A percentile compares a stretch with the other conserved stretches of the same genome.
These are phyloP conservation scores for Drosophila mojavensis DNA, from an alignment of 1,140 invertebrate species.

Conservation along the genomic window DNA sequence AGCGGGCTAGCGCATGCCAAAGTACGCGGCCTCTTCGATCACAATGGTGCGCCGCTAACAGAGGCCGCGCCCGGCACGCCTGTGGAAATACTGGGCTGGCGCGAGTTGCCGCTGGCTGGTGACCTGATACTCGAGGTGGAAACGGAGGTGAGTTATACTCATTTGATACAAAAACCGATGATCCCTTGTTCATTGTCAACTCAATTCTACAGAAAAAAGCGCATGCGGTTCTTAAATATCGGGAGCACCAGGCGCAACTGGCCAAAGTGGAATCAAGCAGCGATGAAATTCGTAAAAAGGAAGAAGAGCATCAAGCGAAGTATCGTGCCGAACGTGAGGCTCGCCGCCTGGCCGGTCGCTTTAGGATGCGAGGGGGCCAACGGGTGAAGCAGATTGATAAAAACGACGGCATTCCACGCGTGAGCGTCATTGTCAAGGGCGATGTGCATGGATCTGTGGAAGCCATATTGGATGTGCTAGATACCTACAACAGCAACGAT, in stretches of 20 bases:
- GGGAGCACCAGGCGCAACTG: conserved; percentile 86
- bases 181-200: too few species aligned
- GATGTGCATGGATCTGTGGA: conserved; percentile 97
- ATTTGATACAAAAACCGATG: too few species aligned
- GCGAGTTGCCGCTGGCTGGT: conserved; percentile 93
- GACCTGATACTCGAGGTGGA: conserved; percentile 94
- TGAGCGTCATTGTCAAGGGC: conserved; percentile 88
- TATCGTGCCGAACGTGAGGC: conserved; percentile 88
- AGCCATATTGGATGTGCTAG: conserved; percentile 95
- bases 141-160: conserved; percentile 85
- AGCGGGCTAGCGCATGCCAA: conserved; percentile 93
- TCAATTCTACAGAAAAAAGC: conserved; percentile 87
- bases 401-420: conserved; percentile 83
- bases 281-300: conserved; percentile 87
- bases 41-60: conserved; percentile 88
- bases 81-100: conserved; percentile 95
- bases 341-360: conserved; percentile 86
- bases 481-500: conserved; percentile 92
- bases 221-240: conserved; percentile 88
- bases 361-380: conserved; percentile 85
- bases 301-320: conserved; percentile 87
- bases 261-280: conserved; percentile 88
- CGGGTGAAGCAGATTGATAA: conserved; percentile 85
- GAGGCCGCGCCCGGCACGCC: conserved; percentile 91
- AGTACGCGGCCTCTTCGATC: conserved; percentile 94